Evolutionary conservation across 2,888 invertebrate genomes (phyloP).

Genomic region (Chrysotoxum bicinctum): DNA sequence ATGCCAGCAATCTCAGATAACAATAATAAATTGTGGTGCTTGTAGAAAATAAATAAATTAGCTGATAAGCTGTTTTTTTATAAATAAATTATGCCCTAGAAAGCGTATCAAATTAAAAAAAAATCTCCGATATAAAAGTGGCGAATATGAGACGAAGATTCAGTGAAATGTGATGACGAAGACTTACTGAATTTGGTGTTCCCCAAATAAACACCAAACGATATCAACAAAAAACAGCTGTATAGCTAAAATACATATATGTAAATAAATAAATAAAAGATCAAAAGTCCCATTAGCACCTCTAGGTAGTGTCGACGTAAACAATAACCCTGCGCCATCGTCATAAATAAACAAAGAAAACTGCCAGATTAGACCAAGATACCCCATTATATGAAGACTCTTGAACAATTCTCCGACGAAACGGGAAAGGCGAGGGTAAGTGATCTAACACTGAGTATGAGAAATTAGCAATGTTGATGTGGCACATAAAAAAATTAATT

Average conservation of each 20-base stretch:
- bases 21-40: neutral
- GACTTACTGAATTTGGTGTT: neutral
- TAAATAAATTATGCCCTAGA: constrained; percentile 4
- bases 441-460: neutral
- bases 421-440: neutral
- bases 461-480: constrained; percentile 13
- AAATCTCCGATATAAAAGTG: neutral
- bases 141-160: neutral
- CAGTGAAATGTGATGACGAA: neutral
- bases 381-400: no score
- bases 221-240: constrained; percentile 58
- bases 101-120: constrained; percentile 14
- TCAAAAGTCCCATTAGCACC: neutral
- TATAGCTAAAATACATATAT: constrained; percentile 42
- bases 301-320: constrained; percentile 23
- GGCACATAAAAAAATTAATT: neutral
- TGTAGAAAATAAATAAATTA: neutral
- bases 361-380: neutral
- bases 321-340: constrained; percentile 20
- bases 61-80: constrained; percentile 44
- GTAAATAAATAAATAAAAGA: constrained; percentile 50
- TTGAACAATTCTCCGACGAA: neutral
- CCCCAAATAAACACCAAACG: constrained; percentile 1
- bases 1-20: neutral
- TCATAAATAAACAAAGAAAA: neutral